Conservation (phyloP, 1,140 invertebrate species). For the Nixonia krombeini region DNA sequence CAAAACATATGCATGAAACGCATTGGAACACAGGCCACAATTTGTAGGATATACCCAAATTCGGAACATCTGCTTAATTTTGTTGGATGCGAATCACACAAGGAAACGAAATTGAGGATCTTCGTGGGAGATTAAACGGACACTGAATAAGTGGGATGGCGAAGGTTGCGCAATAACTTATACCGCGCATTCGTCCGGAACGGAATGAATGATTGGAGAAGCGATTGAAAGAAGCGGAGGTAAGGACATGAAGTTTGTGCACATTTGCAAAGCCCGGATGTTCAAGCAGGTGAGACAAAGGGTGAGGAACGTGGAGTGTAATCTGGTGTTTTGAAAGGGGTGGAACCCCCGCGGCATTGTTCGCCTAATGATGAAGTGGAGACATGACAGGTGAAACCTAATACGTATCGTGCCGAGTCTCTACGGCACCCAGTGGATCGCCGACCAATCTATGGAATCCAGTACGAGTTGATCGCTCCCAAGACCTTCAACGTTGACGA, state of each 20-base stretch:
- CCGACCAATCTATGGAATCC: conserved; percentile 51
- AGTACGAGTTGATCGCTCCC: conserved; percentile 49
- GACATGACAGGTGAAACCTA: conserved; percentile 66
- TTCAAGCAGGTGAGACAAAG: conserved; percentile 40
- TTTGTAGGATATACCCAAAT: too few relatives aligned
- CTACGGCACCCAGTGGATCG: conserved; percentile 38
- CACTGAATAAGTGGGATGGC: too few relatives aligned
- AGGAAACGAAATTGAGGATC: too few relatives aligned
- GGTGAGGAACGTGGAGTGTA: conserved; percentile 39
- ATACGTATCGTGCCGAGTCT: conserved; percentile 52
- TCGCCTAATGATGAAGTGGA: conserved; percentile 66
- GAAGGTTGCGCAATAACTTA: too few relatives aligned
- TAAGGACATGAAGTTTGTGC: background rate
- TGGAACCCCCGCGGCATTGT: conserved; percentile 60
- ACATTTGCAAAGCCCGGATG: conserved; percentile 62
- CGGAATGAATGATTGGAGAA: too few relatives aligned
- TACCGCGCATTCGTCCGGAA: too few relatives aligned
- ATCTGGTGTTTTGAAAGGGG: conserved; percentile 58
- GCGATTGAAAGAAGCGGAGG: too few relatives aligned
- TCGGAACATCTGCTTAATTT: background rate
- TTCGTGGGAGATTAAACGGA: too few relatives aligned
- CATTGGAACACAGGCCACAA: too few relatives aligned
- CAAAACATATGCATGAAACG: conserved; percentile 10
- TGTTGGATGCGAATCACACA: background rate
- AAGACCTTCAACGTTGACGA: conserved; percentile 51